Percentiles rank a stretch among this genome's conserved stretches.
Evolutionary conservation across 2,797 vertebrate species (phyloP).

Genomic region (Ctenopoma multispine): DNA sequence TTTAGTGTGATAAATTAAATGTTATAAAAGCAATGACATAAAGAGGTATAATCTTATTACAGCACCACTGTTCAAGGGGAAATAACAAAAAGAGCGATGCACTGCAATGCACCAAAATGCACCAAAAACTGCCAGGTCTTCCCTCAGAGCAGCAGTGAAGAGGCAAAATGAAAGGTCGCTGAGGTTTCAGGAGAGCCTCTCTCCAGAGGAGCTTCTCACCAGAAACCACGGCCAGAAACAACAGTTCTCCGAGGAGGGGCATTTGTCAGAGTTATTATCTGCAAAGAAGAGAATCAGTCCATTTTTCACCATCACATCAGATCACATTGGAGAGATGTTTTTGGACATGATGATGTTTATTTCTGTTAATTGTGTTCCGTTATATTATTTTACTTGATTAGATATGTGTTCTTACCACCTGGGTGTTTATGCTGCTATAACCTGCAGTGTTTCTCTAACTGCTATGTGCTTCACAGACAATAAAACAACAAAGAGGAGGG

Average conservation of each 20-base stretch:
- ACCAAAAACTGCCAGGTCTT: constrained; percentile 30
- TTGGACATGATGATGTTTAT: not conserved
- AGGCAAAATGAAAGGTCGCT: constrained; percentile 51
- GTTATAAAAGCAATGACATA: constrained; percentile 55
- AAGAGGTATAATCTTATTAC: constrained; percentile 61
- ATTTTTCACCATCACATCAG: constrained; percentile 1
- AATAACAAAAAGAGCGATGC: constrained; percentile 43
- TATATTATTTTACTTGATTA: not conserved
- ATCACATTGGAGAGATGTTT: not conserved
- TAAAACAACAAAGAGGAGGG: not conserved
- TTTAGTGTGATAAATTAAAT: constrained; percentile 14
- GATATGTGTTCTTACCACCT: not conserved
- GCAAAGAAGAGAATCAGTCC: constrained; percentile 23
- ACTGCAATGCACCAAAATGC: constrained; percentile 68
- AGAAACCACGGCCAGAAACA: constrained; percentile 18
- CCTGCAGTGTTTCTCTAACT: not conserved
- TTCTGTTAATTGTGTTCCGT: not conserved
- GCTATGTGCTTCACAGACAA: not conserved
- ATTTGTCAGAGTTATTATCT: constrained; percentile 35
- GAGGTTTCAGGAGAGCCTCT: constrained; percentile 39
- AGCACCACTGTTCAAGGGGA: constrained; percentile 53
- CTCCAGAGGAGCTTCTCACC: constrained; percentile 29
- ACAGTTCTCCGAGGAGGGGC: constrained; percentile 6
- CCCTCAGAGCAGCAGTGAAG: constrained; percentile 46
- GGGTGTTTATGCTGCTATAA: not conserved